Evolutionary conservation across 2,113 vertebrate species (phyloP).

Genomic region (Porphyrio hochstetteri): DNA sequence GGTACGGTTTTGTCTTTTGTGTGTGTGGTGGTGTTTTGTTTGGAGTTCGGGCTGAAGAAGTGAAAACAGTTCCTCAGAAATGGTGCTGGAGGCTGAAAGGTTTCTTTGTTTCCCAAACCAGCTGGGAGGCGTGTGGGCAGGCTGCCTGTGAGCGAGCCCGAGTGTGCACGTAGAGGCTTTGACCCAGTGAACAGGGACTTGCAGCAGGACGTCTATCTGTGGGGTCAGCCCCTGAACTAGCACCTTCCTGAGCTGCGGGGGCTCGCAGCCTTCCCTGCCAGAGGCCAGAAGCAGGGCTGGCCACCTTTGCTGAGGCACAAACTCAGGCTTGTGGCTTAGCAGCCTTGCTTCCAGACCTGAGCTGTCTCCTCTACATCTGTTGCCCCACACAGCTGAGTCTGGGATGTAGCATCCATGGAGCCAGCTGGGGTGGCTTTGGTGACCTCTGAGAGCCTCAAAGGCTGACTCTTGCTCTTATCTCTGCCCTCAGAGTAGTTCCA

Average conservation of each 20-base stretch:
- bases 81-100: not conserved
- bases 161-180: accelerated
- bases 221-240: not conserved
- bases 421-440: not conserved
- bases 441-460: not conserved
- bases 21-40: not conserved
- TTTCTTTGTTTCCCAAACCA: not conserved
- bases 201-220: accelerated
- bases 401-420: not conserved
- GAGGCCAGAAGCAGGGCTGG: not conserved
- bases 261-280: not conserved
- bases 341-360: not conserved
- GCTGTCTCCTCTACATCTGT: not conserved
- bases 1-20: not conserved
- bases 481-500: too few relatives aligned
- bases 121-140: not conserved
- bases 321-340: not conserved
- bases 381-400: not conserved
- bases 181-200: not conserved
- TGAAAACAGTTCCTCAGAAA: not conserved
- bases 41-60: not conserved
- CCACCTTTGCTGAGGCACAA: accelerated
- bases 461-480: too few relatives aligned
- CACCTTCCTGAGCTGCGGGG: not conserved
- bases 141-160: not conserved